phyloP scores from a whole-genome alignment of 2,797 vertebrate species.

The Lophura swinhoii region DNA sequence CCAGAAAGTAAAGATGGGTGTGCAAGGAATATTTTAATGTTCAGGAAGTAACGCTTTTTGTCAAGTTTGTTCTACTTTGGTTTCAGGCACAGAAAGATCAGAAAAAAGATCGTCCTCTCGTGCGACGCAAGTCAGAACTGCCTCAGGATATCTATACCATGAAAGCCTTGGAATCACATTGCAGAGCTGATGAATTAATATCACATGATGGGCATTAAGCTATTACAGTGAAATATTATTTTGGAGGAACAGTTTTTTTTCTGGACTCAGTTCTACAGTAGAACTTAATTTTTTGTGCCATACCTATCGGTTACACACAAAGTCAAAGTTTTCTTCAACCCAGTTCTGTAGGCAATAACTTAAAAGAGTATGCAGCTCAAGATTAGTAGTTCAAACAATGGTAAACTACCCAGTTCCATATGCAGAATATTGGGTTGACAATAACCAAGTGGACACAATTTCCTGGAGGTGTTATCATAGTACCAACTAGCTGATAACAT shows the following conservation, averaged over 20 bases:
- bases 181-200: constrained; percentile 93
- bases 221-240: constrained; percentile 67
- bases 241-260: constrained; percentile 69
- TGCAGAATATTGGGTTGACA: constrained; percentile 62
- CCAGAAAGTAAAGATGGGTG: neutral
- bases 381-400: constrained; percentile 91
- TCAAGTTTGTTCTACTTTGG: constrained; percentile 30
- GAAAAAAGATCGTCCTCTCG: constrained; percentile 91
- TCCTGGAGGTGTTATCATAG: constrained; percentile 31
- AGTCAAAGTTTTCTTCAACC: constrained; percentile 82
- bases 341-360: constrained; percentile 84
- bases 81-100: constrained; percentile 89
- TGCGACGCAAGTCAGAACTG: constrained; percentile 96
- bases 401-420: constrained; percentile 78
- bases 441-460: constrained; percentile 41
- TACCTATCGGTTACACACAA: constrained; percentile 83
- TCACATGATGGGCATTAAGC: constrained; percentile 93
- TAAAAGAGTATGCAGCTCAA: constrained; percentile 80
- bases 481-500: constrained; percentile 11
- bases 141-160: constrained; percentile 99
- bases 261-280: constrained; percentile 82
- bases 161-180: constrained; percentile 98
- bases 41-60: neutral
- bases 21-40: neutral
- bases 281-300: constrained; percentile 90